Percentiles rank a stretch among this genome's conserved stretches.
Conservation (phyloP, 2,888 invertebrate species). For the Geotrupes spiniger region DNA sequence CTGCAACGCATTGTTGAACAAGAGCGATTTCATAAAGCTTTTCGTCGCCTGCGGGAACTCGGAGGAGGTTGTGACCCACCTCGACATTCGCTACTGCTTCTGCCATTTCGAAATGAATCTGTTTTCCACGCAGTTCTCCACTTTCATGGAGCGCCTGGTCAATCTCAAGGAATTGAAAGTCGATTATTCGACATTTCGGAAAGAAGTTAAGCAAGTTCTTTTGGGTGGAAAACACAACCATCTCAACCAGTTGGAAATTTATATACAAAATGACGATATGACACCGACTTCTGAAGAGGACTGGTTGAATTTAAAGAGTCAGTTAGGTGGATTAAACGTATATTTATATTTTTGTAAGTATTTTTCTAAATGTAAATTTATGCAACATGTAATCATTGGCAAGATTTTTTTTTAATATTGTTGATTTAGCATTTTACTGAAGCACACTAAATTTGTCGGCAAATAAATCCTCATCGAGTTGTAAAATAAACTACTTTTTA, state of each 20-base stretch:
- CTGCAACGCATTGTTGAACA: conserved; percentile 50
- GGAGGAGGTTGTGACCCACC: conserved; percentile 41
- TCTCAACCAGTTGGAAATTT: conserved; percentile 46
- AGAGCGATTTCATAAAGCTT: conserved; percentile 48
- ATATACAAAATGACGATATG: conserved; percentile 48
- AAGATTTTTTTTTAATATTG: no score
- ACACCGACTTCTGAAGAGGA: conserved; percentile 46
- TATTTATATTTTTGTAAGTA: conserved; percentile 37
- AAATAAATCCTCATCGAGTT: no score
- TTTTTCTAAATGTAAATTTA: neutral
- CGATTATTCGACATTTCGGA: conserved; percentile 52
- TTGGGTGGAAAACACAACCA: conserved; percentile 44
- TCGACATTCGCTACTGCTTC: conserved; percentile 51
- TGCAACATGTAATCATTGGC: conserved; percentile 24
- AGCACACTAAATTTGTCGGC: no score
- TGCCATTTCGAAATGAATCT: conserved; percentile 46
- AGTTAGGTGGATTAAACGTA: conserved; percentile 49
- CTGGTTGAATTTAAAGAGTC: conserved; percentile 47
- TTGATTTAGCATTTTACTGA: no score
- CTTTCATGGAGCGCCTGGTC: conserved; percentile 45
- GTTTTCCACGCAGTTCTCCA: conserved; percentile 32
- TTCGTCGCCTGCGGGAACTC: conserved; percentile 47
- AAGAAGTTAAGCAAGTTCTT: conserved; percentile 47
- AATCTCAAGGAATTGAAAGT: conserved; percentile 47
- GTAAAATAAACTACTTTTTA: no score